These are phyloP conservation scores for Ashinkailepas kermadecensis DNA, from an alignment of 2,888 invertebrate species.

Conservation along the genomic window DNA sequence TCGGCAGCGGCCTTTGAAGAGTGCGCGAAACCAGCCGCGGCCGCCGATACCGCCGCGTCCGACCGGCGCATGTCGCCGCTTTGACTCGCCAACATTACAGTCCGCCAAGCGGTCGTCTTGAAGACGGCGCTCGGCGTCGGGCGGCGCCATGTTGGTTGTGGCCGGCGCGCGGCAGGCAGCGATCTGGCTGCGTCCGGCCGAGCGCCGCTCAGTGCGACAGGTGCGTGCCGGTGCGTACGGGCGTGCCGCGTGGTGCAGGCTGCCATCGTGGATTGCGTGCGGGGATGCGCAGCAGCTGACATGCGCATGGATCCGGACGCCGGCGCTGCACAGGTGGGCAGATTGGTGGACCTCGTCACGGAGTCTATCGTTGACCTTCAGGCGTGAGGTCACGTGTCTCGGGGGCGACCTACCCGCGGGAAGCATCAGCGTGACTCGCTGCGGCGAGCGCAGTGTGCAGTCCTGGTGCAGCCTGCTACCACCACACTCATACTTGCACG, in stretches of 20 bases:
- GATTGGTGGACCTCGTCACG: not conserved
- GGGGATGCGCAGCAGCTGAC: constrained; percentile 9
- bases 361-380: not conserved
- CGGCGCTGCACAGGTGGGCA: not conserved
- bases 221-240: not conserved
- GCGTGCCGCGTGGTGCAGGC: not conserved
- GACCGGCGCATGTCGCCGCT: not conserved
- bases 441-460: too few relatives aligned
- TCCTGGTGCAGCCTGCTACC: too few relatives aligned
- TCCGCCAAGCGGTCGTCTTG: not conserved
- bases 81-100: not conserved
- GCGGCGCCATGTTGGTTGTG: not conserved
- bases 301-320: constrained; percentile 1
- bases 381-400: not conserved
- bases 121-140: not conserved
- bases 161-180: not conserved
- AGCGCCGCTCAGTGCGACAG: not conserved
- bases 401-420: too few relatives aligned
- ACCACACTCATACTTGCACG: too few relatives aligned
- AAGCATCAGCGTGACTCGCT: too few relatives aligned
- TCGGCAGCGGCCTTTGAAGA: not conserved
- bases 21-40: not conserved
- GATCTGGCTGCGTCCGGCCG: too few relatives aligned
- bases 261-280: constrained; percentile 1
- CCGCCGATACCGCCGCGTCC: not conserved